These are phyloP conservation scores for Anolis sagrei DNA, from an alignment of 2,113 vertebrate genomes.

Conservation along the genomic window DNA sequence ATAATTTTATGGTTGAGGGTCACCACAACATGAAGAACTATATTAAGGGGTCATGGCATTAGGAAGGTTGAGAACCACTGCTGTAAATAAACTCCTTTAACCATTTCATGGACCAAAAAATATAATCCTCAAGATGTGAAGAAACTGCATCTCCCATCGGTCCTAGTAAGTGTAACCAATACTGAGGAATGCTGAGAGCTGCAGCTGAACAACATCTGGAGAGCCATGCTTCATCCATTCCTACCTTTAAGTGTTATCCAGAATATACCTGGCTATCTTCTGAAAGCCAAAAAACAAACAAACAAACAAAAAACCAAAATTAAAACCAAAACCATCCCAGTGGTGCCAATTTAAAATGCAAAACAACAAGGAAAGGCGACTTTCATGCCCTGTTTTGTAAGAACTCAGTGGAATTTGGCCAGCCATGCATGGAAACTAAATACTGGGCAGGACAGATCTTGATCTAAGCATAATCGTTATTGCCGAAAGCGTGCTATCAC, in stretches of 20 bases:
- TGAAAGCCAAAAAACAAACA: no score
- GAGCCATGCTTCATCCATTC: background rate
- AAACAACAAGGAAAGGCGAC: background rate
- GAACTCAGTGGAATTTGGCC: background rate
- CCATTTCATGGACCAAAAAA: no score
- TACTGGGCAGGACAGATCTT: background rate
- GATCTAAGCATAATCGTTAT: background rate
- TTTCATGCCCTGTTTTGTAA: background rate
- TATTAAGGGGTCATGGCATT: no score
- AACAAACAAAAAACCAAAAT: background rate
- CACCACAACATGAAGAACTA: no score
- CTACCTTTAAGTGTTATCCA: background rate
- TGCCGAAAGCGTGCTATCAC: background rate
- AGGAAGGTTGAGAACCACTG: no score
- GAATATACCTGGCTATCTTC: background rate
- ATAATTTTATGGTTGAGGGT: no score
- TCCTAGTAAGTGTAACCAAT: no score
- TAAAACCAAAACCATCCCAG: background rate
- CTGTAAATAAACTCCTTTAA: no score
- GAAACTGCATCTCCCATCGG: no score
- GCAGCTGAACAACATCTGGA: no score
- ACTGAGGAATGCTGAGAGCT: no score
- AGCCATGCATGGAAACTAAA: background rate
- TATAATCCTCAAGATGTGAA: background rate
- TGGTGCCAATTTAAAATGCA: background rate